Evolutionary conservation across 2,888 invertebrate genomes (phyloP).

Genomic region (Aleiodes testaceus): DNA sequence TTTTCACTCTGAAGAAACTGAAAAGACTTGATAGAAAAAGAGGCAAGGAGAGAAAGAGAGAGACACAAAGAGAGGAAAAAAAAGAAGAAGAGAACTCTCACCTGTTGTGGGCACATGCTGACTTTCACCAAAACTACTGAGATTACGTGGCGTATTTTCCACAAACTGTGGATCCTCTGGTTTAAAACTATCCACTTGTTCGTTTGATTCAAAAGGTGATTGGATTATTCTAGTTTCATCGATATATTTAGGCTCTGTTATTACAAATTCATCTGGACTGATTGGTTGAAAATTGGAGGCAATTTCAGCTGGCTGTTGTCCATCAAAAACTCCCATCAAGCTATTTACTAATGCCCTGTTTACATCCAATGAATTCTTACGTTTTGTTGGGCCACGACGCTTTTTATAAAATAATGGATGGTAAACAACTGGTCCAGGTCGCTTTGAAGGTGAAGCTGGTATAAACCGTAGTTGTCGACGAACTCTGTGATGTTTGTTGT

Average conservation of each 20-base stretch:
- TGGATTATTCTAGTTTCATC: slow-evolving; percentile 56
- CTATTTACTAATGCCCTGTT: slow-evolving; percentile 42
- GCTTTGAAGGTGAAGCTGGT: slow-evolving; percentile 33
- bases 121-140: slow-evolving; percentile 29
- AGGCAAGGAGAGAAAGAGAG: background rate
- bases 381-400: background rate
- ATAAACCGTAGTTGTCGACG: slow-evolving; percentile 46
- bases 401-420: background rate
- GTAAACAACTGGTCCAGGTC: background rate
- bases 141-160: slow-evolving; percentile 11
- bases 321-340: slow-evolving; percentile 50
- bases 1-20: slow-evolving; percentile 7
- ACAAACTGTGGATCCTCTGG: background rate
- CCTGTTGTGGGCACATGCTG: slow-evolving; percentile 25
- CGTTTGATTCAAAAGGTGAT: slow-evolving; percentile 41
- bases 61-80: background rate
- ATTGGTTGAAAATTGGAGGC: slow-evolving; percentile 50
- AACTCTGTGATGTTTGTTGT: slow-evolving; percentile 13
- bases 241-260: slow-evolving; percentile 54
- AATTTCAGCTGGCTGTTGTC: slow-evolving; percentile 23
- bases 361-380: slow-evolving; percentile 36
- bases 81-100: slow-evolving; percentile 22
- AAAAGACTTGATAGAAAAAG: slow-evolving; percentile 23
- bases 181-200: background rate
- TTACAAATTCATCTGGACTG: slow-evolving; percentile 51